Evolutionary conservation across 1,140 invertebrate genomes (phyloP), one percentile per base, ranked within the genome.

Genomic region (Littorina saxatilis): DNA sequence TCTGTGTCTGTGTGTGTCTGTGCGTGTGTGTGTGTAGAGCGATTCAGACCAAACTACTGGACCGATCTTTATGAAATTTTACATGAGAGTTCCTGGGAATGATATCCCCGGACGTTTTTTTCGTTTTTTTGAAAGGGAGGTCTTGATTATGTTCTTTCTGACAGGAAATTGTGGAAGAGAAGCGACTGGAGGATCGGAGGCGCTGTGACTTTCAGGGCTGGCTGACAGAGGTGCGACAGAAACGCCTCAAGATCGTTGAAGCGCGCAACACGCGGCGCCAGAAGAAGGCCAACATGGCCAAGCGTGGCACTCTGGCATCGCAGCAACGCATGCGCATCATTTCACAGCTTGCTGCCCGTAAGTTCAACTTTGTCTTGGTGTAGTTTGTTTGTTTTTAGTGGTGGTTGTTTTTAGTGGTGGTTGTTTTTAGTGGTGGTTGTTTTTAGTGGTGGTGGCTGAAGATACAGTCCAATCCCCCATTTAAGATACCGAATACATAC

Each of bases 291-390:
- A 97, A 98, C 87, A 96, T 98, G 95, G 96, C 96, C 15, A 96
- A 96, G 88, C 94, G 97, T 43, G 94, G 96, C 89, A 98, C 97
- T 66, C 96, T 95, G 47, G 97, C 97, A 0, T 96, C 97, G 0
- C 97, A 98, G 88, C 96, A 98, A 91, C 94, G 97, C 85, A 98
- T 99, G 97, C 94, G 97, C 84, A 96, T 98, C 87, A 97, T 98
- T 80, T 97, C 96, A 73, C 96, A 97, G 83, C 93, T 98, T 29
- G 97, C 97, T 32, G 94, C 94, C 61, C 87, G 92, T 90, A 80
- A 43, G 83, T 63, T 50, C 20, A 9, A n/a, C n/a, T 9, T 61
- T 61, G 55, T 61, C 7, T 7, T 61, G 55, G 0, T 39, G 68
- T 27, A 32, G 23, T 72, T 72, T 47, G 27, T 72, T 9, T 11